Conservation (phyloP, 1,140 invertebrate species). For the Drosophila lacteicornis region DNA sequence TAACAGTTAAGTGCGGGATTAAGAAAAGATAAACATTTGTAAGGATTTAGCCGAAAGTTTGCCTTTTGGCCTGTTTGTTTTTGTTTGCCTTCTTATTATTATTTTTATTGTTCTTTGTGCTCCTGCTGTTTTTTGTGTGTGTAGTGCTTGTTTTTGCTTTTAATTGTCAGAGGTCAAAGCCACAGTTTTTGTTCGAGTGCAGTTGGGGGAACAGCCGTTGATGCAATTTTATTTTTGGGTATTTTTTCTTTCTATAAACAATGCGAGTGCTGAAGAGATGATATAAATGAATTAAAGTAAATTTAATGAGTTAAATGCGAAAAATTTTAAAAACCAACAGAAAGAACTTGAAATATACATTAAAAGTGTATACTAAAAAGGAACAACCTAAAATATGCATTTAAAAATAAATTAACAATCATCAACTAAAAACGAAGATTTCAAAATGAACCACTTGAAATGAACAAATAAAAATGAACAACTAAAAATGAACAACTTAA, state of each 20-base stretch:
- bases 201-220: constrained; percentile 21
- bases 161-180: constrained; percentile 11
- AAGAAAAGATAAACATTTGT: constrained; percentile 85
- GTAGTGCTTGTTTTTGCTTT: constrained; percentile 16
- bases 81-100: constrained; percentile 77
- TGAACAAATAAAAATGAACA: too few relatives aligned
- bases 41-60: constrained; percentile 84
- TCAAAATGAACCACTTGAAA: too few relatives aligned
- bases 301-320: not conserved
- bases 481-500: not conserved
- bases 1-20: constrained; percentile 83
- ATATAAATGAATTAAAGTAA: not conserved
- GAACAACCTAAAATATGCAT: not conserved
- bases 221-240: constrained; percentile 3
- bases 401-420: too few relatives aligned
- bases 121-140: constrained; percentile 35
- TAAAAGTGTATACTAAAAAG: too few relatives aligned
- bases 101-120: constrained; percentile 55
- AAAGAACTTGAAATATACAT: too few relatives aligned
- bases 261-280: not conserved
- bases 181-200: constrained; percentile 26
- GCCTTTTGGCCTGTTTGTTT: constrained; percentile 74
- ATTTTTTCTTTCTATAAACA: not conserved
- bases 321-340: too few relatives aligned
- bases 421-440: too few relatives aligned